These are phyloP conservation scores for Macrobrachium rosenbergii DNA, from an alignment of 1,140 invertebrate genomes.

Conservation along the genomic window DNA sequence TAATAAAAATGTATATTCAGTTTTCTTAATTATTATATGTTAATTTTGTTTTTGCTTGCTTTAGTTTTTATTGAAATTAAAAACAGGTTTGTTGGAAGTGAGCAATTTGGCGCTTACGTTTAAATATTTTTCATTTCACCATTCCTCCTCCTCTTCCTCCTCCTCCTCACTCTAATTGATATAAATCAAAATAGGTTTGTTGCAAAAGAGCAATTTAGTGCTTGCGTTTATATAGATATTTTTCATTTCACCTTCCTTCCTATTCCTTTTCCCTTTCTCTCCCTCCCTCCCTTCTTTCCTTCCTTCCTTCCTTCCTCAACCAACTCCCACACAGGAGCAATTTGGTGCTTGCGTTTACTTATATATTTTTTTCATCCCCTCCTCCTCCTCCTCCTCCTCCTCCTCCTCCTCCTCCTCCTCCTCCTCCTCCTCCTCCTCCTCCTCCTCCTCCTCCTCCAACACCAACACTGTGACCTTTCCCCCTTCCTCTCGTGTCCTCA, in stretches of 20 bases:
- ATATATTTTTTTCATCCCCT: not conserved
- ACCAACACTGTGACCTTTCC: no score
- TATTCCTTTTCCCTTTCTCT: not conserved
- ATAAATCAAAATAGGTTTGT: no score
- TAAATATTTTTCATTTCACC: not conserved
- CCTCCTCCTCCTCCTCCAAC: not conserved
- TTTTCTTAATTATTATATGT: no score
- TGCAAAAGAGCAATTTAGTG: no score
- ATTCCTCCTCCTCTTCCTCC: not conserved
- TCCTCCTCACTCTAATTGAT: not conserved
- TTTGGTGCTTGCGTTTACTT: not conserved
- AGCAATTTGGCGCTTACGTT: no score
- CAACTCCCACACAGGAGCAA: no score
- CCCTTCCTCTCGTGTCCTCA: not conserved
- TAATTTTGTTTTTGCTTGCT: no score
- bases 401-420: slow-evolving; percentile 6
- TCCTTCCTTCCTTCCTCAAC: not conserved
- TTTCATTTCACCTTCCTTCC: not conserved
- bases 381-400: not conserved
- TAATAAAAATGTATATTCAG: no score
- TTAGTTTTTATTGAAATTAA: no score
- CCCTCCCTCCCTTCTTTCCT: not conserved
- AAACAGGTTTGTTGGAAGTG: no score
- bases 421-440: slow-evolving; percentile 2
- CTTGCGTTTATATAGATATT: no score